Percentiles rank a stretch among this genome's conserved stretches.
Conservation (phyloP, 2,797 vertebrate genomes). For the Danio kyathit region DNA sequence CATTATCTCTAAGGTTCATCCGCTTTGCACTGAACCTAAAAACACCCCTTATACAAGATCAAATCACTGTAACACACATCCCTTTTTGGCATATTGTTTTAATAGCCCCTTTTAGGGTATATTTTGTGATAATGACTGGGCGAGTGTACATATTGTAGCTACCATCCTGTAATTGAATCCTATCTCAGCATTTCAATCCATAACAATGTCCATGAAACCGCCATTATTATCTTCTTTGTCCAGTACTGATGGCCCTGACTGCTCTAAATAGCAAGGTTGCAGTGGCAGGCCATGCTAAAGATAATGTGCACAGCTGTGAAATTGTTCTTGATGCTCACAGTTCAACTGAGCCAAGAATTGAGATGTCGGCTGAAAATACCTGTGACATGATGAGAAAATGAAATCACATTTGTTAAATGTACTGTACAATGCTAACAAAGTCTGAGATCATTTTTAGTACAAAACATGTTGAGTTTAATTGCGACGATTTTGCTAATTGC, state of each 20-base stretch:
- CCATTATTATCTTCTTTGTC: slow-evolving; percentile 33
- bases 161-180: background rate
- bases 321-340: slow-evolving; percentile 70
- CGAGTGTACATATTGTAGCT: background rate
- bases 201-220: slow-evolving; percentile 9
- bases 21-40: background rate
- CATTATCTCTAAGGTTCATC: slow-evolving; percentile 9
- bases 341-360: slow-evolving; percentile 49
- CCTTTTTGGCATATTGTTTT: background rate
- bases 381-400: slow-evolving; percentile 14
- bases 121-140: background rate
- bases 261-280: slow-evolving; percentile 65
- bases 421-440: background rate
- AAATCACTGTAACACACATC: background rate
- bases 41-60: background rate
- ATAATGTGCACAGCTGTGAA: slow-evolving; percentile 75
- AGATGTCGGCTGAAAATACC: slow-evolving; percentile 48
- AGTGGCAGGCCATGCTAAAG: slow-evolving; percentile 65
- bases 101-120: background rate
- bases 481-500: background rate
- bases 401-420: background rate
- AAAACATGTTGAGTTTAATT: background rate
- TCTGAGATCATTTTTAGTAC: background rate
- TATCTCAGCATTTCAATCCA: background rate
- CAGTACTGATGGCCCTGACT: slow-evolving; percentile 49